phyloP scores from a whole-genome alignment of 2,113 vertebrate genomes.

The Oncorhynchus gorbuscha region DNA sequence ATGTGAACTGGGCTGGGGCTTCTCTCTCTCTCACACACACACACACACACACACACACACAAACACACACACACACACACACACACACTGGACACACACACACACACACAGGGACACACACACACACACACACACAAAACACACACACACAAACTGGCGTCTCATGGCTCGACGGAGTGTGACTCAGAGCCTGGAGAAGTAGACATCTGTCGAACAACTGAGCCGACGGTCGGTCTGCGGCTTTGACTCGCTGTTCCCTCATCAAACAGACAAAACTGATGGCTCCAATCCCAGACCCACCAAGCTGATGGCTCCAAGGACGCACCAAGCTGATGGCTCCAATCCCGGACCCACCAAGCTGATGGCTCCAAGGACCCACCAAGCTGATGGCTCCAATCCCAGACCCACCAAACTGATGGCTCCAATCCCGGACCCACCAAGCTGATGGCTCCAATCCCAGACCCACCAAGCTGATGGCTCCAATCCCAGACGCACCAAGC shows the following conservation, averaged over 20 bases:
- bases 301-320: too few species aligned
- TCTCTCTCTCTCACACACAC: not conserved
- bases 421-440: too few species aligned
- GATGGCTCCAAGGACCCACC: too few species aligned
- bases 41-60: not conserved
- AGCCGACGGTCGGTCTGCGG: not conserved
- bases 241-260: slow-evolving; percentile 3
- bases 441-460: too few species aligned
- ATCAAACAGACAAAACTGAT: slow-evolving; percentile 1
- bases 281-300: too few species aligned
- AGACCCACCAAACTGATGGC: too few species aligned
- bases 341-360: too few species aligned
- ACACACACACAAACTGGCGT: not conserved
- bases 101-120: not conserved
- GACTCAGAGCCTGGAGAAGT: not conserved
- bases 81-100: not conserved
- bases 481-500: too few species aligned
- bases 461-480: too few species aligned
- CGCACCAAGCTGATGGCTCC: too few species aligned
- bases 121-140: too few species aligned
- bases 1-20: not conserved
- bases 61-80: not conserved
- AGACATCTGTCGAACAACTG: slow-evolving; percentile 17
- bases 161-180: not conserved
- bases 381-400: too few species aligned